Percentiles rank a stretch among this genome's conserved stretches.
Evolutionary conservation across 92 coral and sea anemone species (phyloP).

Genomic region (Plumapathes pennacea): DNA sequence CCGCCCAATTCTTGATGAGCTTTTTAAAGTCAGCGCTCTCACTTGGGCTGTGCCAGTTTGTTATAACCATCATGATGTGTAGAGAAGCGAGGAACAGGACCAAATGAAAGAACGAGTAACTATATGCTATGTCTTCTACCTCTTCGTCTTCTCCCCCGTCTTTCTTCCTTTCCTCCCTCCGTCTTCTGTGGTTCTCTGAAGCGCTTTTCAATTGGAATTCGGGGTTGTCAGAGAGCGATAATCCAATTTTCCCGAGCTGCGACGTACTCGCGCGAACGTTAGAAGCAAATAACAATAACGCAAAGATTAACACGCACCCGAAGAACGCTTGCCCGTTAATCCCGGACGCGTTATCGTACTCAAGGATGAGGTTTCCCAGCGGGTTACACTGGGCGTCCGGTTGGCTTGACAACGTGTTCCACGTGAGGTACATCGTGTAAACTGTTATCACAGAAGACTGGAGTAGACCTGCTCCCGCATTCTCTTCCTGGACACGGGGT

Average conservation of each 20-base stretch:
- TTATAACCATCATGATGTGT: constrained; percentile 96
- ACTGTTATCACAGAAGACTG: constrained; percentile 93
- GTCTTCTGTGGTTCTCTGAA: constrained; percentile 33
- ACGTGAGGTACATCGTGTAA: constrained; percentile 94
- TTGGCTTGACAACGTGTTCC: constrained; percentile 94
- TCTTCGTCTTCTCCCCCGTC: constrained; percentile 32
- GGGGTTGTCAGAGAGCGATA: constrained; percentile 72
- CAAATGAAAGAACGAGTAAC: constrained; percentile 92
- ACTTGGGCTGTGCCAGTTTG: constrained; percentile 99
- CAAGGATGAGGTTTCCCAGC: constrained; percentile 87
- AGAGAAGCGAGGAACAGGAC: constrained; percentile 86
- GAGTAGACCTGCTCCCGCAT: constrained; percentile 89
- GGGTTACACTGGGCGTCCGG: constrained; percentile 95
- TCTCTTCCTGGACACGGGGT: constrained; percentile 82
- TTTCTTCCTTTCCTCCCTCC: constrained; percentile 14
- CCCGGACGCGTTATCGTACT: constrained; percentile 94
- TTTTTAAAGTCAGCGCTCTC: constrained; percentile 88
- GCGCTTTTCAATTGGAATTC: constrained; percentile 45
- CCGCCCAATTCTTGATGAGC: constrained; percentile 96
- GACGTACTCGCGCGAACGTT: constrained; percentile 96
- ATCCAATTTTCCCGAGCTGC: constrained; percentile 88
- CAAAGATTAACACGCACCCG: constrained; percentile 89
- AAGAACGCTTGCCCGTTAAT: constrained; percentile 96
- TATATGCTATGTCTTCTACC: constrained; percentile 70
- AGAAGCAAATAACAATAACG: constrained; percentile 85